Evolutionary conservation across 2,797 vertebrate genomes (phyloP).

Genomic region (Eidolon dupreanum): DNA sequence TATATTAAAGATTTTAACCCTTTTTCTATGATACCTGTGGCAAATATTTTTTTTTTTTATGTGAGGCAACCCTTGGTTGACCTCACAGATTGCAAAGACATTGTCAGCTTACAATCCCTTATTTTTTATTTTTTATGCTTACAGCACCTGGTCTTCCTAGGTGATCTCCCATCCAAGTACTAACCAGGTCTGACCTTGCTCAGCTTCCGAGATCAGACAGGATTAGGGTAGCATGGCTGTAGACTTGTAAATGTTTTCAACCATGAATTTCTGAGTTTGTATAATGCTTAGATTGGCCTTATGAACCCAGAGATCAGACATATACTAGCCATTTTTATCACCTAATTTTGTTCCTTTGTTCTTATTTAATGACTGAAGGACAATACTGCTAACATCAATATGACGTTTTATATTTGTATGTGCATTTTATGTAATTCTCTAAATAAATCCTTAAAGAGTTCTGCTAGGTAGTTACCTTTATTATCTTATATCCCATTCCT

Average conservation of each 20-base stretch:
- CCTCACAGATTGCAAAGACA: too few species aligned
- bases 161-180: too few species aligned
- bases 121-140: too few species aligned
- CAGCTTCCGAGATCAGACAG: too few species aligned
- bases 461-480: not conserved
- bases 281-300: not conserved
- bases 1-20: not conserved
- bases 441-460: constrained; percentile 1
- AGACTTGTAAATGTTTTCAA: not conserved
- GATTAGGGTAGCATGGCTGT: too few species aligned
- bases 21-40: not conserved
- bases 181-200: too few species aligned
- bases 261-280: constrained; percentile 18
- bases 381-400: not conserved
- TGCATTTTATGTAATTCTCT: not conserved
- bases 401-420: constrained; percentile 5
- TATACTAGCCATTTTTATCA: not conserved
- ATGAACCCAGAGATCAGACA: not conserved
- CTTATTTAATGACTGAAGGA: not conserved
- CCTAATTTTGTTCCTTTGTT: constrained; percentile 6
- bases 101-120: too few species aligned
- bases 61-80: too few species aligned
- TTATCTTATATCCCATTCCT: not conserved
- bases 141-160: too few species aligned
- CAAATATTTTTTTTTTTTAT: not conserved